Percentiles rank a stretch among this genome's conserved stretches.
These are phyloP conservation scores for Lithophane leautieri DNA, from an alignment of 2,888 invertebrate genomes.

Conservation along the genomic window DNA sequence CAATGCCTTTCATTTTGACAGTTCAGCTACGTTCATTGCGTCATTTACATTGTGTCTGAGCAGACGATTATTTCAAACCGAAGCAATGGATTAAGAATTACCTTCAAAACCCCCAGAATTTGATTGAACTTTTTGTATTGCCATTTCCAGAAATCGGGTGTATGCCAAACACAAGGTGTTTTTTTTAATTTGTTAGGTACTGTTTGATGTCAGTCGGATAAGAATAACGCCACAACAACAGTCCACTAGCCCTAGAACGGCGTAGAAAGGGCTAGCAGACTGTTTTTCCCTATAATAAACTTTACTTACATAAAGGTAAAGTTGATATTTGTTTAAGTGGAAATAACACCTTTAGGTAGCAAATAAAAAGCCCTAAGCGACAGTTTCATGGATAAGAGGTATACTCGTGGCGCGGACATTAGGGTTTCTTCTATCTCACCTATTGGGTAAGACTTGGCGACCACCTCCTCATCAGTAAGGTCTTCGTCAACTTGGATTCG, in stretches of 20 bases:
- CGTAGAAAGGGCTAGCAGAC: too few species aligned
- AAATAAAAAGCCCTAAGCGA: neutral
- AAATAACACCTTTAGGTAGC: too few species aligned
- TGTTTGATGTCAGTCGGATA: neutral
- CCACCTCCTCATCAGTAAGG: conserved; percentile 81
- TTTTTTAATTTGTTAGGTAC: neutral
- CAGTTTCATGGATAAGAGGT: neutral
- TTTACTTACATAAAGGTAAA: neutral
- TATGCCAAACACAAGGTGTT: neutral
- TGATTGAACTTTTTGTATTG: neutral
- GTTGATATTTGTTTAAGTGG: neutral
- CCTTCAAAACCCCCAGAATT: neutral
- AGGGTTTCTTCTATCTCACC: conserved; percentile 71
- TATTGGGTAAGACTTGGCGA: conserved; percentile 86
- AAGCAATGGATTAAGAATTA: too few species aligned
- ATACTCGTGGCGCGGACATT: neutral
- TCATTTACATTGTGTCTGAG: too few species aligned
- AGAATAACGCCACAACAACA: neutral
- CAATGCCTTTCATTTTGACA: too few species aligned
- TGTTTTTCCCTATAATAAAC: neutral
- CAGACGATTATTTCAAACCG: too few species aligned
- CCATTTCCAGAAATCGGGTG: neutral
- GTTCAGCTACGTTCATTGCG: too few species aligned
- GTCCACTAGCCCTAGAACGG: too few species aligned
- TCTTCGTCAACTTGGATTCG: conserved; percentile 80